phyloP scores from a whole-genome alignment of 1,140 invertebrate genomes.

The Zaprionus lachaisei region DNA sequence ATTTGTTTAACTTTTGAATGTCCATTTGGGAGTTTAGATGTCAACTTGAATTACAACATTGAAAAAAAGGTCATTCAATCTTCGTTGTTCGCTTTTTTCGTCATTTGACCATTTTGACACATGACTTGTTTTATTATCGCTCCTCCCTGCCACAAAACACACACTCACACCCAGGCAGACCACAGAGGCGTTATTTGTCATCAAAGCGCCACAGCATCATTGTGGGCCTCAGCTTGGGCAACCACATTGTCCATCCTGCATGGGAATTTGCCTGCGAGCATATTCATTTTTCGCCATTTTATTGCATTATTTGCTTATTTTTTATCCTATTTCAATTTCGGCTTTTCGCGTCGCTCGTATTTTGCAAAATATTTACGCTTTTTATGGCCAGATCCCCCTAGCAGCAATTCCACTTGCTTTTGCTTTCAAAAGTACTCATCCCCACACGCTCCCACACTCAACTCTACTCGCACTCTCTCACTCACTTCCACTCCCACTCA shows the following conservation, averaged over 20 bases:
- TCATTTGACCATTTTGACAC: conserved; percentile 39
- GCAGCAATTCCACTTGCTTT: conserved; percentile 9
- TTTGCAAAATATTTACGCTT: conserved; percentile 71
- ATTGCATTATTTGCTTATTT: conserved; percentile 73
- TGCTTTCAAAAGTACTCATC: neutral
- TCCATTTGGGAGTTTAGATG: too few relatives aligned
- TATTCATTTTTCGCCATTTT: conserved; percentile 58
- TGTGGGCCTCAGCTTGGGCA: conserved; percentile 12
- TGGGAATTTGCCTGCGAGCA: conserved; percentile 20
- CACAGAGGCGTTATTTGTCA: conserved; percentile 61
- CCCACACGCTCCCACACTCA: conserved; percentile 9
- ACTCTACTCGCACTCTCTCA: neutral
- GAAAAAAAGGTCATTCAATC: conserved; percentile 37
- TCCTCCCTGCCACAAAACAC: neutral
- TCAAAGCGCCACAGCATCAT: conserved; percentile 58
- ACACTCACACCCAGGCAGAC: conserved; percentile 5
- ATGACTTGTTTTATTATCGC: conserved; percentile 61
- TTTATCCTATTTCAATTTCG: conserved; percentile 70
- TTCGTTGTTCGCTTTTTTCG: conserved; percentile 10
- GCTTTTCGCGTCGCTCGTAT: conserved; percentile 39
- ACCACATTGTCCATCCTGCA: conserved; percentile 39
- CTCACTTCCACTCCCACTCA: conserved; percentile 10
- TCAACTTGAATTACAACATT: neutral
- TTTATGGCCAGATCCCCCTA: conserved; percentile 46
- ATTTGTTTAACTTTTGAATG: too few relatives aligned